These are phyloP conservation scores for Chelon labrosus DNA, from an alignment of 2,797 vertebrate species.

Conservation along the genomic window DNA sequence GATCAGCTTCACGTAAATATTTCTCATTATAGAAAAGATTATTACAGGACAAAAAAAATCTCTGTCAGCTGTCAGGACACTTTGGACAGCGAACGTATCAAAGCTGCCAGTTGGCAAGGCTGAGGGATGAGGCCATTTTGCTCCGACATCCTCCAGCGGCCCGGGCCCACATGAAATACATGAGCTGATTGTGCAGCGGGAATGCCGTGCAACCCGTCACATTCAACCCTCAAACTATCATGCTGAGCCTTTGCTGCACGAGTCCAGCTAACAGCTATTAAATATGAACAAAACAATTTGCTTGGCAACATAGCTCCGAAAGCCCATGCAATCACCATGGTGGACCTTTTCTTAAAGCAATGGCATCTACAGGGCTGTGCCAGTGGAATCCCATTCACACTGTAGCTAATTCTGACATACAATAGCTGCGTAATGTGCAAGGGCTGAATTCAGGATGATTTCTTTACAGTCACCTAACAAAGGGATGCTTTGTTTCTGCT, in stretches of 20 bases:
- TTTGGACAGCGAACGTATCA: constrained; percentile 19
- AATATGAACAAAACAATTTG: constrained; percentile 55
- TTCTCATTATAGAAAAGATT: background rate
- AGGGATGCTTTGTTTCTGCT: background rate
- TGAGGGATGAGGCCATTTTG: constrained; percentile 31
- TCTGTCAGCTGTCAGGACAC: constrained; percentile 10
- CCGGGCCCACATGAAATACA: constrained; percentile 27
- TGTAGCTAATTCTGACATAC: background rate
- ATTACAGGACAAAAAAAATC: background rate
- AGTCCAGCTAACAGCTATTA: constrained; percentile 46
- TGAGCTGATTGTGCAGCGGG: constrained; percentile 40
- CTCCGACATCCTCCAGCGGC: constrained; percentile 16
- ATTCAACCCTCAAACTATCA: constrained; percentile 22
- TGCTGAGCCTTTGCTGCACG: constrained; percentile 32
- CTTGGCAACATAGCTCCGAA: constrained; percentile 45
- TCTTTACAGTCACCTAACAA: constrained; percentile 3
- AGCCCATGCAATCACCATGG: constrained; percentile 54
- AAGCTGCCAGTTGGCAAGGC: constrained; percentile 50
- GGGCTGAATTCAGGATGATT: background rate
- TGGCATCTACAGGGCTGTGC: constrained; percentile 33
- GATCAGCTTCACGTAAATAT: background rate
- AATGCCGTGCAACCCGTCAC: constrained; percentile 24
- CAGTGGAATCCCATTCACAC: constrained; percentile 43
- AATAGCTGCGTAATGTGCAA: background rate
- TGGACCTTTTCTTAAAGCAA: constrained; percentile 14